A percentile compares a stretch with the other conserved stretches of the same genome.
phyloP scores from a whole-genome alignment of 2,888 invertebrate species.

The Ernsta delagoae region DNA sequence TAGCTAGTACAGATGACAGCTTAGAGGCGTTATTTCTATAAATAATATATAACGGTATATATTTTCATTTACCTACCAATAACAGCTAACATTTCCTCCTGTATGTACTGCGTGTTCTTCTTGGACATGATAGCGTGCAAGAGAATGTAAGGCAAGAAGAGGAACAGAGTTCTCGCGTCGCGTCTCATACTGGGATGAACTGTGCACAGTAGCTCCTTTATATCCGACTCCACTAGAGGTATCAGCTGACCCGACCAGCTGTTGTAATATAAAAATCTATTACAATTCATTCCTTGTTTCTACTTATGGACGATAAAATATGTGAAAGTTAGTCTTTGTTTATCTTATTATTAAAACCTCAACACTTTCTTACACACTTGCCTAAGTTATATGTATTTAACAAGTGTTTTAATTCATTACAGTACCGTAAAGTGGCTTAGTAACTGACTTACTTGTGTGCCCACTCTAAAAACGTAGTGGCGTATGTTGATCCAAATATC shows the following conservation, averaged over 20 bases:
- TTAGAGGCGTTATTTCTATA: too few relatives aligned
- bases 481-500: constrained; percentile 87
- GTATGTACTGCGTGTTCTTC: constrained; percentile 69
- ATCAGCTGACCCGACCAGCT: constrained; percentile 91
- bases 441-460: constrained; percentile 85
- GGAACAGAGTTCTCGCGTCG: constrained; percentile 81
- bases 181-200: constrained; percentile 91
- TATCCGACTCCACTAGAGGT: constrained; percentile 84
- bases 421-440: too few relatives aligned
- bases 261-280: constrained; percentile 28
- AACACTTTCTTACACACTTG: too few relatives aligned
- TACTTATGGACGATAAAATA: too few relatives aligned
- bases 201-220: constrained; percentile 86
- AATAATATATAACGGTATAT: too few relatives aligned
- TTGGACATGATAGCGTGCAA: constrained; percentile 86
- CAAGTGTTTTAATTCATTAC: too few relatives aligned
- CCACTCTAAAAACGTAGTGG: constrained; percentile 90
- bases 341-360: too few relatives aligned
- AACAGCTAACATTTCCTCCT: constrained; percentile 76
- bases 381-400: too few relatives aligned
- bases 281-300: too few relatives aligned
- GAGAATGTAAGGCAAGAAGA: constrained; percentile 90
- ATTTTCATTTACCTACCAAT: constrained; percentile 56
- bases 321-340: too few relatives aligned
- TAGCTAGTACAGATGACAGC: too few relatives aligned